These are phyloP conservation scores for Eristalinus aeneus DNA, from an alignment of 2,888 invertebrate genomes.

Conservation along the genomic window DNA sequence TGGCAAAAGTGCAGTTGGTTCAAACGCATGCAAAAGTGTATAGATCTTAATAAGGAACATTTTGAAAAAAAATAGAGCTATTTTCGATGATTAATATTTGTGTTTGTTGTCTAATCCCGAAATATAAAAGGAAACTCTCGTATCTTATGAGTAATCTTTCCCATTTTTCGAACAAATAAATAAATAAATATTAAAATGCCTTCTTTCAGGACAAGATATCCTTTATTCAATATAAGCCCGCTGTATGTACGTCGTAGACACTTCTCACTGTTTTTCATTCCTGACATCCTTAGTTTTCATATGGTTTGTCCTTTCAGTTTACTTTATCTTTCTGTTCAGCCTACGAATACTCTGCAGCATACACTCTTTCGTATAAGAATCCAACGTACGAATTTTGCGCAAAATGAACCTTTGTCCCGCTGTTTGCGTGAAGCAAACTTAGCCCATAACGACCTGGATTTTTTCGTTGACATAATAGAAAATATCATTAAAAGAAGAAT, in stretches of 20 bases:
- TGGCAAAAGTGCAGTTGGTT: too few species aligned
- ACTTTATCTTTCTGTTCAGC: background rate
- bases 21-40: too few species aligned
- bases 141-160: too few species aligned
- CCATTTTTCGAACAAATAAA: too few species aligned
- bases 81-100: too few species aligned
- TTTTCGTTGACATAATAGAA: background rate
- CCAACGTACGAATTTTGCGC: background rate
- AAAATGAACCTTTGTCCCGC: background rate
- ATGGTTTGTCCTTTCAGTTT: too few species aligned
- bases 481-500: background rate
- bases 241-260: background rate
- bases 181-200: background rate
- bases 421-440: background rate
- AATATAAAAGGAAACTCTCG: too few species aligned
- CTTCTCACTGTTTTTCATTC: background rate
- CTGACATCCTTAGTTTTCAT: background rate
- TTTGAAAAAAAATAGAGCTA: too few species aligned
- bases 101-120: too few species aligned
- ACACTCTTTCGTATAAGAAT: background rate
- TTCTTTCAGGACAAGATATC: background rate
- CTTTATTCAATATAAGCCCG: background rate
- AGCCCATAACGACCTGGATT: background rate
- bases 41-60: too few species aligned
- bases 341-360: background rate